Conservation (phyloP, 2,888 invertebrate species). For the Argynnis bischoffii region DNA sequence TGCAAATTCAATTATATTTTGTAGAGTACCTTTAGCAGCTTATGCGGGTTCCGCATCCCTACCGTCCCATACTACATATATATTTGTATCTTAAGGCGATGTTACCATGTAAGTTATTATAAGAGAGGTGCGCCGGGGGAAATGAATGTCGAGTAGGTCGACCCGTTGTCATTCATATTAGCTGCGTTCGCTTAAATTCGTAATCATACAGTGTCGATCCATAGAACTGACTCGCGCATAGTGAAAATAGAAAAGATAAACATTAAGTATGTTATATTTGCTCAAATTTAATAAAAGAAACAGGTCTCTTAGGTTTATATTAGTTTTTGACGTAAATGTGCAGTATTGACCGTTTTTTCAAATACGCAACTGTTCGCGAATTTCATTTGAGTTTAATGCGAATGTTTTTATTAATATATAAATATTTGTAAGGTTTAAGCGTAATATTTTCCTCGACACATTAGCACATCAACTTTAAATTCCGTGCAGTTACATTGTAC, state of each 20-base stretch:
- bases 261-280: too few relatives aligned
- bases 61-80: constrained; percentile 49
- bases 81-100: constrained; percentile 72
- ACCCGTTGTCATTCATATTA: constrained; percentile 82
- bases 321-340: too few relatives aligned
- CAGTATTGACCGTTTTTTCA: too few relatives aligned
- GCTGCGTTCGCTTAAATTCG: constrained; percentile 79
- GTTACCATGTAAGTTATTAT: constrained; percentile 79
- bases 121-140: constrained; percentile 80
- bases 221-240: constrained; percentile 52
- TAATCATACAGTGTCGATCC: constrained; percentile 76
- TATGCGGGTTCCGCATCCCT: constrained; percentile 45
- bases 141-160: constrained; percentile 81
- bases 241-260: too few relatives aligned
- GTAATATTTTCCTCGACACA: background rate
- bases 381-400: too few relatives aligned
- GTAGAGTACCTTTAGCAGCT: constrained; percentile 37
- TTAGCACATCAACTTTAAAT: constrained; percentile 14
- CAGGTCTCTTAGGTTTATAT: too few relatives aligned
- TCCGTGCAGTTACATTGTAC: constrained; percentile 44
- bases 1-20: constrained; percentile 43
- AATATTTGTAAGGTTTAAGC: background rate
- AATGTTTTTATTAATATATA: constrained; percentile 3
- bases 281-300: too few relatives aligned
- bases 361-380: too few relatives aligned